A percentile compares a stretch with the other conserved stretches of the same genome.
Evolutionary conservation across 2,797 vertebrate species (phyloP).

Genomic region (Varecia variegata): DNA sequence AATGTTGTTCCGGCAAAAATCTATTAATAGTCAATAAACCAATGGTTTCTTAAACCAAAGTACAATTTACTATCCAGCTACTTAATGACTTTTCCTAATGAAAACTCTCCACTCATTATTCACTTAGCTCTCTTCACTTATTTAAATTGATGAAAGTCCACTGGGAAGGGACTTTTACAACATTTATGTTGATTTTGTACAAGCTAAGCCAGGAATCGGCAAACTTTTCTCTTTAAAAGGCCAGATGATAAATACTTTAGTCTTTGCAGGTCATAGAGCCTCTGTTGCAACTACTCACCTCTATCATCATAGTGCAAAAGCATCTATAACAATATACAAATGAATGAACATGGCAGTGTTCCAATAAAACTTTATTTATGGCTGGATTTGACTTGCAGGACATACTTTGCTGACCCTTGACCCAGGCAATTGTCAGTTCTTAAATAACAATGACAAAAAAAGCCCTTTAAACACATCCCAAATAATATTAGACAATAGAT

Average conservation of each 20-base stretch:
- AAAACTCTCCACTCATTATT: constrained; percentile 65
- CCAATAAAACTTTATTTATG: neutral
- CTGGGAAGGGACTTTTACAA: neutral
- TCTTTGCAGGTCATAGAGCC: neutral
- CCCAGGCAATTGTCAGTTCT: neutral
- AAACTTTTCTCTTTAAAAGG: neutral
- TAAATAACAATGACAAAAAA: neutral
- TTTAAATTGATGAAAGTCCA: constrained; percentile 18
- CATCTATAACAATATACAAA: neutral
- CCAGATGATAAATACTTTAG: constrained; percentile 13
- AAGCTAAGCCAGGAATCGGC: neutral
- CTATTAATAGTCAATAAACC: constrained; percentile 52
- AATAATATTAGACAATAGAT: neutral
- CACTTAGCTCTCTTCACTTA: constrained; percentile 52
- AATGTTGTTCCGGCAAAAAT: constrained; percentile 57
- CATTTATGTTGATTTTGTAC: constrained; percentile 23
- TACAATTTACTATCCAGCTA: constrained; percentile 10
- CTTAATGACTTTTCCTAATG: constrained; percentile 57
- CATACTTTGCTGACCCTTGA: neutral
- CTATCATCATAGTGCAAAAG: neutral
- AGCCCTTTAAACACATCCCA: neutral
- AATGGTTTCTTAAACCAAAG: neutral
- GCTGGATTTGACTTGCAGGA: neutral
- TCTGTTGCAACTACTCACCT: neutral
- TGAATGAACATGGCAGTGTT: neutral